These are phyloP conservation scores for Dasypogon diadema DNA, from an alignment of 2,888 invertebrate genomes.

Conservation along the genomic window DNA sequence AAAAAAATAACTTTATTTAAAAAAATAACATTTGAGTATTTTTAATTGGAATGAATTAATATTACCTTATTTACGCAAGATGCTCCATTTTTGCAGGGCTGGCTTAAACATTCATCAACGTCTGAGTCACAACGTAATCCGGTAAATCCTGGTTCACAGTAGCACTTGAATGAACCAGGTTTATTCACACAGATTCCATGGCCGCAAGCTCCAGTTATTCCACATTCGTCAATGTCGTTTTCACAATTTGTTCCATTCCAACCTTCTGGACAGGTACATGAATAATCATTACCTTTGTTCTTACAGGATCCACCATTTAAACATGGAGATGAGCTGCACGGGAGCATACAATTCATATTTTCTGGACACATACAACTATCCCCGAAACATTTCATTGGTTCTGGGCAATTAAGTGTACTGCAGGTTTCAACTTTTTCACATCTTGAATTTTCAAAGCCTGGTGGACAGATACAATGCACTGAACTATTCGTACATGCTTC, in stretches of 20 bases:
- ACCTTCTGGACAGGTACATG: constrained; percentile 73
- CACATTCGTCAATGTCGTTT: constrained; percentile 82
- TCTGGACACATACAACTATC: constrained; percentile 67
- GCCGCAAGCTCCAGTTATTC: constrained; percentile 76
- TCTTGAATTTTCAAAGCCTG: constrained; percentile 65
- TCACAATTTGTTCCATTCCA: constrained; percentile 73
- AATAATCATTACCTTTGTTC: constrained; percentile 72
- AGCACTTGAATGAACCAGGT: constrained; percentile 84
- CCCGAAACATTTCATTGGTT: constrained; percentile 66
- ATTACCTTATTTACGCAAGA: constrained; percentile 79
- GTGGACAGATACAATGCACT: constrained; percentile 66
- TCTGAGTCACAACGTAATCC: constrained; percentile 87
- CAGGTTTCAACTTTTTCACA: constrained; percentile 67
- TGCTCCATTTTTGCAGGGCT: constrained; percentile 86
- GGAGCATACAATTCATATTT: constrained; percentile 69
- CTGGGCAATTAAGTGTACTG: constrained; percentile 64
- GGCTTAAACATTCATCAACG: constrained; percentile 88
- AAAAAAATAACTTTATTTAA: constrained; percentile 65
- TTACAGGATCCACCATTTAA: constrained; percentile 76
- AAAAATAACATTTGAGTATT: constrained; percentile 32
- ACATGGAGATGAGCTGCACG: constrained; percentile 74
- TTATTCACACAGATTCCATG: constrained; percentile 86
- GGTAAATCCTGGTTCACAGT: constrained; percentile 89
- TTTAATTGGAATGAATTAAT: constrained; percentile 20
- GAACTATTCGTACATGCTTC: constrained; percentile 67